Base-by-base conservation (phyloP, 1,140 invertebrate species). In the Helicoverpa armigera region DNA sequence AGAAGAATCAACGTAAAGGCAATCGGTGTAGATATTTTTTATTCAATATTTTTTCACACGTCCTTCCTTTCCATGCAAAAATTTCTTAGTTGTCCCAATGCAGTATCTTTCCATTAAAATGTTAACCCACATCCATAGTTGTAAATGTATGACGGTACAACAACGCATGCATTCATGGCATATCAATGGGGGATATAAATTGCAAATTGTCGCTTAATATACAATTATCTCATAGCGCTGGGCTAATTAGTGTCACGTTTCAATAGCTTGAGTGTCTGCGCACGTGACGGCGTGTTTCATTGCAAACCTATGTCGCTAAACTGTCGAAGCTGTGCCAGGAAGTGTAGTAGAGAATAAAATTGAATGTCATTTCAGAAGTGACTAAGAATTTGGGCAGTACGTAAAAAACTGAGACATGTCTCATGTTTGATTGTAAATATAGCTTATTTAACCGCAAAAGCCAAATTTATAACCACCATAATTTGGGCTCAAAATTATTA, bases 211-310 rank as follows among this genome's bases (percentile, higher is more conserved):
- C 69, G 58, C 70, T 80, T 74, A 74, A 60, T 73, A 75, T 75
- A 75, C 56, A 75, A 75, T 75, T 75, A 75, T 75, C 73, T 75
- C 14, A 50, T 75, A 75, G 23, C 35, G 9, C 11, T 43, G 43
- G 35, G 18, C n/a, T 83, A 83, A 83, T 83, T 83, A 50, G 63
- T 76, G 48, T 79, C 82, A 83, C 82, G 82, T 83, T 78, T 60
- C 31, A 13, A 23, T 65, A n/a, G 35, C 56, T 48, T 60, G 60
- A 70, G 70, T 79, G 72, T 43, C 14, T 18, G 3, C 14, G 16
- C 82, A 83, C 78, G 82, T 83, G 82, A 79, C 54, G n/a, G 65
- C 48, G 13, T 54, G 69, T 54, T 54, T 23, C n/a, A 72, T 72
- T 54, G 50, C 54, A 13, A n/a, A 31, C 51, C 23, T 29, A 51